Evolutionary conservation across 2,888 invertebrate species (phyloP).

Genomic region (Apamea epomidion): DNA sequence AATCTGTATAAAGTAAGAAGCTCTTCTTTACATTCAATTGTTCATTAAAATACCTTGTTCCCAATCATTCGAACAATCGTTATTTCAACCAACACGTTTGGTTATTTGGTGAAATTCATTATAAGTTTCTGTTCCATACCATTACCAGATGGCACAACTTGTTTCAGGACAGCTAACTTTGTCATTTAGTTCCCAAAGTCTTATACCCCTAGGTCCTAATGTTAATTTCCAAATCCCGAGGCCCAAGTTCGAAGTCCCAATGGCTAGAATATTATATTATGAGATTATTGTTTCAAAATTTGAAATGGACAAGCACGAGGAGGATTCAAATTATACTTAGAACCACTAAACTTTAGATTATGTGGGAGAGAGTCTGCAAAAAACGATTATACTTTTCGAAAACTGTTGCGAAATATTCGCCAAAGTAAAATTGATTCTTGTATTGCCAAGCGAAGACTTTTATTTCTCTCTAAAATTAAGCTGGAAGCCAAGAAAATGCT

Average conservation of each 20-base stretch:
- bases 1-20: background rate
- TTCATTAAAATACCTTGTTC: background rate
- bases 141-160: conserved; percentile 37
- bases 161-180: conserved; percentile 43
- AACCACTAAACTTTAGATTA: conserved; percentile 19
- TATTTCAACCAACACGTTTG: background rate
- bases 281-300: conserved; percentile 36
- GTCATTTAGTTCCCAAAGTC: conserved; percentile 58
- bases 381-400: conserved; percentile 18
- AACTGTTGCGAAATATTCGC: conserved; percentile 7
- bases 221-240: conserved; percentile 45
- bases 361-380: background rate
- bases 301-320: conserved; percentile 4
- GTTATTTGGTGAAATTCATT: conserved; percentile 36
- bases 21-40: background rate
- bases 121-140: conserved; percentile 42
- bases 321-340: background rate
- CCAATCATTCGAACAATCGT: conserved; percentile 6
- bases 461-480: conserved; percentile 23
- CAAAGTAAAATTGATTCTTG: conserved; percentile 17
- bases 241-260: conserved; percentile 28
- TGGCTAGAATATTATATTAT: conserved; percentile 33
- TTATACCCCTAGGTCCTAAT: conserved; percentile 43
- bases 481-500: conserved; percentile 23
- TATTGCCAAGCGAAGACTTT: conserved; percentile 9